Evolutionary conservation across 1,140 invertebrate genomes (phyloP), one percentile per base, ranked within the genome.

Genomic region (Homarus americanus): DNA sequence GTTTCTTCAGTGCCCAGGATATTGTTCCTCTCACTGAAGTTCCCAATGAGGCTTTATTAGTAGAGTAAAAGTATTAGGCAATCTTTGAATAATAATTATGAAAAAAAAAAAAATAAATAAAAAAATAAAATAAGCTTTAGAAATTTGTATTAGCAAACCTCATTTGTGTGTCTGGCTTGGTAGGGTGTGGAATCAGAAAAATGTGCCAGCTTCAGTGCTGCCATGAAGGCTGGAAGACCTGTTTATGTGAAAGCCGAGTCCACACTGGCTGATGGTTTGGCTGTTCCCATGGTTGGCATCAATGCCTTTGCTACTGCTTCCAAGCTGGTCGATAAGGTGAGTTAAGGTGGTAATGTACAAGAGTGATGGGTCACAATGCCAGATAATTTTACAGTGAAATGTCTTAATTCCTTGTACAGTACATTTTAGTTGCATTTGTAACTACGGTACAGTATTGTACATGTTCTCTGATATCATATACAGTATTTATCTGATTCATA

Each of bases 141-240:
- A 78, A 32, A 78, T 3, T 15, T 34, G 12, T 79, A 10, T 10
- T 79, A 83, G 66, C 17, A n/a, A n/a, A n/a, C n/a, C n/a, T 17
- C 44, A 28, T 53, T 15, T 53, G 12, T 36, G 28, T 66, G 17
- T 83, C 9, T 83, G 53, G 10, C 1, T 9, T 80, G 38, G 93
- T 93, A 98, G 97, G 98, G 98, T 38, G 97, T 98, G 3, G 98
- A 99, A 94, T 97, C 98, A 0, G 98, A 98, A 93, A 96, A 96
- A 92, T 98, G 98, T 94, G 95, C 97, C 5, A 98, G 97, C 93
- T 99, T 98, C 95, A 94, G 95, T 9, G 94, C 95, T 53, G 97
- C 98, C 0, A 93, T 98, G 88, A 95, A 96, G 92, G 95, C 95
- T 76, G 96, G 97, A 0, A 95, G 96, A 82, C 97, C 97, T 28